Evolutionary conservation across 1,140 invertebrate species (phyloP).

Genomic region (Drosophila oshimai): DNA sequence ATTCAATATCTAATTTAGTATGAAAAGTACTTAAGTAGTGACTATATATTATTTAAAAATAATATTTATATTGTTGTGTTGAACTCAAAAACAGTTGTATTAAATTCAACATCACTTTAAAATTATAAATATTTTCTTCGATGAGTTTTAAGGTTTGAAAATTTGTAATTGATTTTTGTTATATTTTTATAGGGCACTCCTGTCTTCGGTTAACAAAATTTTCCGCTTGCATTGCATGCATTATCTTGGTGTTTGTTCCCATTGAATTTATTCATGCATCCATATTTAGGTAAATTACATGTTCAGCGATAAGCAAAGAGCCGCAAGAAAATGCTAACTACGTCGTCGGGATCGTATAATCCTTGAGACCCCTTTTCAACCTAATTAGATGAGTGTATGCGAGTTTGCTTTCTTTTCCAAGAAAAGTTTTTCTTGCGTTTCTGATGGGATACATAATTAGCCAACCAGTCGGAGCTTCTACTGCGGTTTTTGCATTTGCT

Average conservation of each 20-base stretch:
- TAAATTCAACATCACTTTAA: no score
- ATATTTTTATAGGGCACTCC: neutral
- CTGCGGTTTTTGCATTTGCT: slow-evolving; percentile 15
- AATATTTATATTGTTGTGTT: no score
- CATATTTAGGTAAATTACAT: slow-evolving; percentile 71
- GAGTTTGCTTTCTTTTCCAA: slow-evolving; percentile 30
- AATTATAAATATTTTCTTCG: no score
- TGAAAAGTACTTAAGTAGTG: no score
- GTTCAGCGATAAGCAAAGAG: slow-evolving; percentile 50
- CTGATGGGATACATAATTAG: slow-evolving; percentile 49
- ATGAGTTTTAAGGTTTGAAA: neutral
- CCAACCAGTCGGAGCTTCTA: slow-evolving; percentile 6
- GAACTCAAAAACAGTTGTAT: no score
- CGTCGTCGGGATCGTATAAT: neutral
- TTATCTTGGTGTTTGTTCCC: slow-evolving; percentile 23
- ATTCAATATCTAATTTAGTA: no score
- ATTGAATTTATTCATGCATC: slow-evolving; percentile 68
- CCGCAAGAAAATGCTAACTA: neutral
- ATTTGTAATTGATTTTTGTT: neutral
- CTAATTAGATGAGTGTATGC: slow-evolving; percentile 57
- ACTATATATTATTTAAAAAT: no score
- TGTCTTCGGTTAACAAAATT: neutral
- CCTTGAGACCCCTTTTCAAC: slow-evolving; percentile 28
- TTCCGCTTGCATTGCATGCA: neutral
- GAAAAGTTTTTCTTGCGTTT: slow-evolving; percentile 26